These are phyloP conservation scores for Lasioglossum morio DNA, from an alignment of 2,888 invertebrate genomes.

Conservation along the genomic window DNA sequence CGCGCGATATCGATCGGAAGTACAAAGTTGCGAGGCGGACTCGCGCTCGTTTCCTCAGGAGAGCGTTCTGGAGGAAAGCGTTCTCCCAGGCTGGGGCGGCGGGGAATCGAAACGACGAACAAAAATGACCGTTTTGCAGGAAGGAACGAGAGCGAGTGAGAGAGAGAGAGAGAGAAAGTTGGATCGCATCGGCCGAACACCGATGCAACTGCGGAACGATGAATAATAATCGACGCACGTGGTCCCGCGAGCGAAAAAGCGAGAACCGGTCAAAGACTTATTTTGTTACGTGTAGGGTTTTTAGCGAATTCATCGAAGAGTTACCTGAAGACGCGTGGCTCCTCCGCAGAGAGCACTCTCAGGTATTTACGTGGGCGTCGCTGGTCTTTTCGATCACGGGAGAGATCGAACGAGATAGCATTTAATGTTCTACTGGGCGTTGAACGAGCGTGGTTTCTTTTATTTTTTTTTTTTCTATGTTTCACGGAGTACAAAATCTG, in stretches of 20 bases:
- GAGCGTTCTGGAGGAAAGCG: neutral
- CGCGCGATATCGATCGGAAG: conserved; percentile 4
- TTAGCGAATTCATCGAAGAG: conserved; percentile 2
- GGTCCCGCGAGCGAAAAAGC: neutral
- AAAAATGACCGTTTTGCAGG: conserved; percentile 30
- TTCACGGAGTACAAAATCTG: conserved; percentile 76
- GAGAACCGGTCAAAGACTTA: conserved; percentile 54
- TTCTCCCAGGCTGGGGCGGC: neutral
- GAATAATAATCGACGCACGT: neutral
- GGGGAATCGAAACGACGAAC: conserved; percentile 1
- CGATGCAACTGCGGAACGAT: neutral
- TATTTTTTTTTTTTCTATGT: conserved; percentile 72
- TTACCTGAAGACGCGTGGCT: conserved; percentile 4
- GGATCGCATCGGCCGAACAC: neutral
- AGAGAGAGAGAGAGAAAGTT: no score
- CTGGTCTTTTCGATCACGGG: neutral
- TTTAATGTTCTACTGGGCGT: neutral
- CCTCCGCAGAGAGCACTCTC: neutral
- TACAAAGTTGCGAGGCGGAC: neutral
- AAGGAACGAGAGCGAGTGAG: neutral
- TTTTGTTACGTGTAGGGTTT: conserved; percentile 58
- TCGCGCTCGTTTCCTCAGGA: neutral
- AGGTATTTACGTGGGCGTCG: conserved; percentile 1
- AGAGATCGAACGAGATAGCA: neutral
- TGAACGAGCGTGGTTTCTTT: conserved; percentile 55